These are phyloP conservation scores for Himalopsyche japonica DNA, from an alignment of 2,888 invertebrate species.

Conservation along the genomic window DNA sequence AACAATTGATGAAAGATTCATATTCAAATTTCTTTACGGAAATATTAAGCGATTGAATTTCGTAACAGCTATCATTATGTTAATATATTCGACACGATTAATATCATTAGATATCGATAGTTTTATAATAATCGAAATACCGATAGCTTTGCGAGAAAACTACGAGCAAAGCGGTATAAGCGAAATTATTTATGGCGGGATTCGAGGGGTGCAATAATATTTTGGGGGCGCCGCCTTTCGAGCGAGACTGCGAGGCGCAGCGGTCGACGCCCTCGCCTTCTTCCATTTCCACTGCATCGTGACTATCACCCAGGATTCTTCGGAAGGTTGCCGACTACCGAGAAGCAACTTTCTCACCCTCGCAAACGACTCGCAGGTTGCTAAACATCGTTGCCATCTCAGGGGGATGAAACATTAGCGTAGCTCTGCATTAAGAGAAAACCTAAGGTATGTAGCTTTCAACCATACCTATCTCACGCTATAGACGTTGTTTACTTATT, in stretches of 20 bases:
- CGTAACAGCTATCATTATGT: too few relatives aligned
- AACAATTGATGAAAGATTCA: too few relatives aligned
- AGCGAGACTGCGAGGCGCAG: conserved; percentile 34
- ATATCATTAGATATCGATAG: too few relatives aligned
- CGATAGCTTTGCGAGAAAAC: background rate
- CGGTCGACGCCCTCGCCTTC: conserved; percentile 53
- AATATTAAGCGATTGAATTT: too few relatives aligned
- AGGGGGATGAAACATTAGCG: background rate
- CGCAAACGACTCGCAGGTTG: conserved; percentile 25
- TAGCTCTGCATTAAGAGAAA: background rate
- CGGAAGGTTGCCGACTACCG: background rate
- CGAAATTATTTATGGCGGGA: background rate
- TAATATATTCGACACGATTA: too few relatives aligned
- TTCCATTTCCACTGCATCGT: conserved; percentile 37
- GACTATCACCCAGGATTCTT: conserved; percentile 33
- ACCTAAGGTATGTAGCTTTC: too few relatives aligned
- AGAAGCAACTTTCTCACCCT: conserved; percentile 2
- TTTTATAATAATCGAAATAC: background rate
- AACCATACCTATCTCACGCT: too few relatives aligned
- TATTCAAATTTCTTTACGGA: too few relatives aligned
- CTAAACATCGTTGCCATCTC: conserved; percentile 3
- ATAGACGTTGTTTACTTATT: too few relatives aligned
- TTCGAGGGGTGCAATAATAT: conserved; percentile 43
- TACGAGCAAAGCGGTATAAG: background rate
- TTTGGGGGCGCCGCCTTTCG: conserved; percentile 37